A percentile compares a stretch with the other conserved stretches of the same genome.
Conservation (phyloP, 2,797 vertebrate genomes). For the Alectoris magna region DNA sequence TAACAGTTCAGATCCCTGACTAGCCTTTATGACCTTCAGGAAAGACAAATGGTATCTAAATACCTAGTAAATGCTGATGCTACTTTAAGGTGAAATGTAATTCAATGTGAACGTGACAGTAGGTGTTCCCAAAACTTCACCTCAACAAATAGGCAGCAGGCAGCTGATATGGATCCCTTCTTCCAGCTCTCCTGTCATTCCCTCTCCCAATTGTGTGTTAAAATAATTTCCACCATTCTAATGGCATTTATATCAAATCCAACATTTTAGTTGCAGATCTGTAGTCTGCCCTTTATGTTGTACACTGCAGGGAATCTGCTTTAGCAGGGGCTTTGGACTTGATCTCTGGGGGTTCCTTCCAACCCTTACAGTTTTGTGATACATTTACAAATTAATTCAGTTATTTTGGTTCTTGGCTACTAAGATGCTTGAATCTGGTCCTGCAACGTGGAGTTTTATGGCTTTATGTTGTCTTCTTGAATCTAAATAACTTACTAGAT, state of each 20-base stretch:
- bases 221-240: background rate
- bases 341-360: no score
- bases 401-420: background rate
- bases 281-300: background rate
- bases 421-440: background rate
- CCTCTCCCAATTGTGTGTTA: background rate
- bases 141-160: background rate
- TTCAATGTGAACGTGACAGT: background rate
- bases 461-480: background rate
- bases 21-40: background rate
- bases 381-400: background rate
- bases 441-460: background rate
- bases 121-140: background rate
- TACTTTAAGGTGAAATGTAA: background rate
- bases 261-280: background rate
- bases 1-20: background rate
- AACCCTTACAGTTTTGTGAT: background rate
- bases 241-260: background rate
- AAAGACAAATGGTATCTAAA: background rate
- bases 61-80: background rate
- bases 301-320: no score
- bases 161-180: background rate
- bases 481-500: background rate
- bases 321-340: no score
- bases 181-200: background rate